Percentiles rank a stretch among this genome's conserved stretches.
phyloP scores from a whole-genome alignment of 2,888 invertebrate species.

The Sialis lutaria region DNA sequence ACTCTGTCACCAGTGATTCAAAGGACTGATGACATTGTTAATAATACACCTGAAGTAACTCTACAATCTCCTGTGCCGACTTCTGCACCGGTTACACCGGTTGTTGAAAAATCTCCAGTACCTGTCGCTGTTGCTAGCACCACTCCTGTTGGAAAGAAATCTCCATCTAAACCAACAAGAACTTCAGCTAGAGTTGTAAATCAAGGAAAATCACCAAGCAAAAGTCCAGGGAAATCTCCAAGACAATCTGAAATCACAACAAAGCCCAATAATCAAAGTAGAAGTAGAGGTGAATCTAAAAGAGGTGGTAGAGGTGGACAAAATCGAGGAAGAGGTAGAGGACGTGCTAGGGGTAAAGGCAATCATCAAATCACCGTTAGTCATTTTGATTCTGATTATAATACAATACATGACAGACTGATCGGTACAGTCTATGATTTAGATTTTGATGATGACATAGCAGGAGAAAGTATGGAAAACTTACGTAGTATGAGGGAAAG shows the following conservation, averaged over 20 bases:
- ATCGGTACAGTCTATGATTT: constrained; percentile 78
- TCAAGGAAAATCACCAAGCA: constrained; percentile 47
- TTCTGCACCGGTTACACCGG: constrained; percentile 24
- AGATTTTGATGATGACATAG: constrained; percentile 69
- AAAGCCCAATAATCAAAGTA: constrained; percentile 29
- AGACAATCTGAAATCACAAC: constrained; percentile 34
- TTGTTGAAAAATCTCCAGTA: constrained; percentile 22
- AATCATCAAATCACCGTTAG: constrained; percentile 15
- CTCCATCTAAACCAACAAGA: constrained; percentile 37
- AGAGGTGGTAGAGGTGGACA: constrained; percentile 18
- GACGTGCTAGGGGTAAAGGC: constrained; percentile 25
- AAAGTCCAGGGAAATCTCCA: constrained; percentile 52
- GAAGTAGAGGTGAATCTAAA: constrained; percentile 26
- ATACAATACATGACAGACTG: constrained; percentile 62
- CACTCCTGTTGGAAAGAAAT: constrained; percentile 33
- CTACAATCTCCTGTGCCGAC: constrained; percentile 14
- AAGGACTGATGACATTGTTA: constrained; percentile 6
- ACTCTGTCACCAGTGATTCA: constrained; percentile 7
- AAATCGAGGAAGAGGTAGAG: constrained; percentile 23
- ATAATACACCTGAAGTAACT: constrained; percentile 2
- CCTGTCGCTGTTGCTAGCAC: constrained; percentile 25
- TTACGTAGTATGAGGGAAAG: constrained; percentile 63
- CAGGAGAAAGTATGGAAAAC: constrained; percentile 56
- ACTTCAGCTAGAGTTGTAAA: constrained; percentile 43
- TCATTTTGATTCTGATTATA: constrained; percentile 33